These are phyloP conservation scores for Pomphorhynchus laevis DNA, from an alignment of 1,140 invertebrate genomes.

Conservation along the genomic window DNA sequence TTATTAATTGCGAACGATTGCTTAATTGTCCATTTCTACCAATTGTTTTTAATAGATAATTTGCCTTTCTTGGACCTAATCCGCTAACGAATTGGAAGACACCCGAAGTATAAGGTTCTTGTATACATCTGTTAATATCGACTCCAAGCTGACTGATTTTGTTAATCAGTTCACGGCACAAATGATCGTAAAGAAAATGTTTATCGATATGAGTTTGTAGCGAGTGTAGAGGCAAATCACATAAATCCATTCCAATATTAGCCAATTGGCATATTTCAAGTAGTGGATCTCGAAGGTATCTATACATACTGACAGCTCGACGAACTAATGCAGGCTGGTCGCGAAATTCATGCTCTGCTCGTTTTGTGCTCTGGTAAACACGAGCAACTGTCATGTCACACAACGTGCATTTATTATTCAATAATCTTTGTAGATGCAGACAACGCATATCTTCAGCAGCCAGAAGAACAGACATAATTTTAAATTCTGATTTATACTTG, in stretches of 20 bases:
- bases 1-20: conserved; percentile 70
- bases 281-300: conserved; percentile 65
- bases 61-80: conserved; percentile 62
- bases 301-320: conserved; percentile 55
- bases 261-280: conserved; percentile 77
- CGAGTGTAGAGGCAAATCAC: conserved; percentile 58
- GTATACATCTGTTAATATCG: conserved; percentile 61
- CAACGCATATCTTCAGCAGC: conserved; percentile 39
- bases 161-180: conserved; percentile 57
- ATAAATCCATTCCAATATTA: conserved; percentile 63
- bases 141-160: conserved; percentile 90
- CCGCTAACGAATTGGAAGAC: conserved; percentile 91
- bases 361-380: too few species aligned
- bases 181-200: conserved; percentile 32
- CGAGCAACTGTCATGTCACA: too few species aligned
- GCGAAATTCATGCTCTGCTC: conserved; percentile 37
- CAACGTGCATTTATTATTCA: too few species aligned
- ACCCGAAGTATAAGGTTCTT: conserved; percentile 39
- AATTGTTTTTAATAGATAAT: conserved; percentile 45
- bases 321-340: conserved; percentile 52
- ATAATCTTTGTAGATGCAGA: too few species aligned
- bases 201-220: conserved; percentile 27
- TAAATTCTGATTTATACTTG: conserved; percentile 45
- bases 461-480: conserved; percentile 57
- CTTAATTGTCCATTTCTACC: conserved; percentile 57